These are phyloP conservation scores for Megalops atlanticus DNA, from an alignment of 2,113 vertebrate genomes.

Conservation along the genomic window DNA sequence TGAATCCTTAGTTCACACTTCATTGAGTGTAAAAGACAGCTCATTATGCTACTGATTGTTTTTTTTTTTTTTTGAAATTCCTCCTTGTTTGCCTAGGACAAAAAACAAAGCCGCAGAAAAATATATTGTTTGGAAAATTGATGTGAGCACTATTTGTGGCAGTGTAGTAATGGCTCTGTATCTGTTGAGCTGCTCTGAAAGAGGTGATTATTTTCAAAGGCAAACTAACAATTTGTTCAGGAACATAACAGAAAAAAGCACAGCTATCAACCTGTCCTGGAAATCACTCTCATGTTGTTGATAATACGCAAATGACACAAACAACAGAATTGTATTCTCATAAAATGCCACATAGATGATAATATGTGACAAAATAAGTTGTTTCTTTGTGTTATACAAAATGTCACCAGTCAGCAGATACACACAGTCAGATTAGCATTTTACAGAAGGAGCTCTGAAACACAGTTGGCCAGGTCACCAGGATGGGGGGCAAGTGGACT, in stretches of 20 bases:
- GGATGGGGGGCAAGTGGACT: too few relatives aligned
- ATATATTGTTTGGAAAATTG: conserved; percentile 2
- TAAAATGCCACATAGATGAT: too few relatives aligned
- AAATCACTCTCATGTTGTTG: background rate
- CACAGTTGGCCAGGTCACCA: too few relatives aligned
- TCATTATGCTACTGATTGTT: background rate
- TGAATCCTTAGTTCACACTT: background rate
- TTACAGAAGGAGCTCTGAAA: too few relatives aligned
- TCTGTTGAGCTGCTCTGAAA: background rate
- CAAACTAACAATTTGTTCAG: background rate
- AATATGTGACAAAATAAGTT: too few relatives aligned
- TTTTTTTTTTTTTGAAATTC: background rate
- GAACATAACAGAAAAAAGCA: background rate
- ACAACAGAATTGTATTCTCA: background rate
- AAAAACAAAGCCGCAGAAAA: background rate
- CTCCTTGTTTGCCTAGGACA: background rate
- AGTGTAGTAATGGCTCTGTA: background rate
- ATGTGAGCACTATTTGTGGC: background rate
- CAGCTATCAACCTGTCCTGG: background rate
- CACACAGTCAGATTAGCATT: too few relatives aligned
- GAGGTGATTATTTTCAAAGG: background rate
- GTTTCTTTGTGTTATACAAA: too few relatives aligned
- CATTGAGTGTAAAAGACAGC: background rate
- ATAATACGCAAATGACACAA: background rate
- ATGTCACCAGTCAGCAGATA: too few relatives aligned